Evolutionary conservation across 2,888 invertebrate genomes (phyloP).

Genomic region (Eupithecia tripunctaria): DNA sequence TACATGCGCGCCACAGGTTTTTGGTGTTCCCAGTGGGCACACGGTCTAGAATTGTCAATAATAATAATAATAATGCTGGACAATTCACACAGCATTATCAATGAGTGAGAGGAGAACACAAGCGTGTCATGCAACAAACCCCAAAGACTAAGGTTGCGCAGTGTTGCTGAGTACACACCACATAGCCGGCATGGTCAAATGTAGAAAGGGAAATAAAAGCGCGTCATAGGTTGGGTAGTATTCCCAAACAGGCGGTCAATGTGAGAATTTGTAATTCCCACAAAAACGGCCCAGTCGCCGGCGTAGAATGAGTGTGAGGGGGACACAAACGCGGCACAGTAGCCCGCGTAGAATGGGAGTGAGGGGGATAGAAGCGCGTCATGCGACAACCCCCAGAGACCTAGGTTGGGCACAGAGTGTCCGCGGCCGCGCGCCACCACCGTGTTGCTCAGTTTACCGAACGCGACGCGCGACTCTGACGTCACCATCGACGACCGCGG

Average conservation of each 20-base stretch:
- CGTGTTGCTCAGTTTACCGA: conserved; percentile 86
- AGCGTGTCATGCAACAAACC: background rate
- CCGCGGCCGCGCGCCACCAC: conserved; percentile 83
- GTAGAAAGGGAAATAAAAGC: too few species aligned
- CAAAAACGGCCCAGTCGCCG: too few species aligned
- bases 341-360: conserved; percentile 66
- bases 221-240: too few species aligned
- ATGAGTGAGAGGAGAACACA: conserved; percentile 50
- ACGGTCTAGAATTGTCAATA: too few species aligned
- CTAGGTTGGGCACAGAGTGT: conserved; percentile 96
- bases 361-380: conserved; percentile 32
- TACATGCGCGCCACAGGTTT: background rate
- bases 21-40: too few species aligned
- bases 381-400: conserved; percentile 76
- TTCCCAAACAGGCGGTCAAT: too few species aligned
- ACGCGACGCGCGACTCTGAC: conserved; percentile 87
- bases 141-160: conserved; percentile 68
- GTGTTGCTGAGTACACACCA: background rate
- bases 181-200: too few species aligned
- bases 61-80: too few species aligned
- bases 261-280: too few species aligned
- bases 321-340: conserved; percentile 25
- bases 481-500: conserved; percentile 87
- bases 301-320: conserved; percentile 56
- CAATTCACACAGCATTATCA: too few species aligned